Evolutionary conservation across 2,888 invertebrate species (phyloP).

Genomic region (Stenurella melanura): DNA sequence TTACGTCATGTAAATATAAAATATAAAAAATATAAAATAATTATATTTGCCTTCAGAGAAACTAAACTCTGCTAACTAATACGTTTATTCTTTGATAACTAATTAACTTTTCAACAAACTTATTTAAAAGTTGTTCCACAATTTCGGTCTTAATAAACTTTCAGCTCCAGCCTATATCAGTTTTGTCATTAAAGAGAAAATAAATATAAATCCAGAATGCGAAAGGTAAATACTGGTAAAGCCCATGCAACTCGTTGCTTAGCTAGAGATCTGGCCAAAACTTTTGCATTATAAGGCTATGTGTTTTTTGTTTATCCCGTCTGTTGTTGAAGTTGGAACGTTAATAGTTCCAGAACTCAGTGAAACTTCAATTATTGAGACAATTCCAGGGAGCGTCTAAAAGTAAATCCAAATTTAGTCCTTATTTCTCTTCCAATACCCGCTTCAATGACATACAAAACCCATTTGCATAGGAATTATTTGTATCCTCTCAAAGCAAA

Average conservation of each 20-base stretch:
- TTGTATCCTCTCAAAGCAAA: background rate
- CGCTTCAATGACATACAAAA: slow-evolving; percentile 41
- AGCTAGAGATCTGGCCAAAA: slow-evolving; percentile 48
- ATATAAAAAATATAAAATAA: background rate
- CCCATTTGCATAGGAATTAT: slow-evolving; percentile 43
- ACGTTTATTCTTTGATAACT: slow-evolving; percentile 45
- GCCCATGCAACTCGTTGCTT: slow-evolving; percentile 36
- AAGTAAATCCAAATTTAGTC: slow-evolving; percentile 51
- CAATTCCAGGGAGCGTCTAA: slow-evolving; percentile 50
- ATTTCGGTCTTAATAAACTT: slow-evolving; percentile 50
- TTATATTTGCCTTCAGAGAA: background rate
- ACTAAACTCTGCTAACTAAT: background rate
- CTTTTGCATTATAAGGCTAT: slow-evolving; percentile 56
- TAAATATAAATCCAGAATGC: slow-evolving; percentile 44
- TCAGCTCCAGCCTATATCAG: slow-evolving; percentile 46
- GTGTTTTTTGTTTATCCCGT: slow-evolving; percentile 57
- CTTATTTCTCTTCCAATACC: slow-evolving; percentile 43
- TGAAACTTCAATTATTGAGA: slow-evolving; percentile 58
- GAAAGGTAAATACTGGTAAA: slow-evolving; percentile 52
- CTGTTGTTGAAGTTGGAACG: slow-evolving; percentile 51
- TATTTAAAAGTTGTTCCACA: slow-evolving; percentile 44
- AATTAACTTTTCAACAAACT: slow-evolving; percentile 50
- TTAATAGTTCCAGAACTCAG: slow-evolving; percentile 55
- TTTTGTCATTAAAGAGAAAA: slow-evolving; percentile 41
- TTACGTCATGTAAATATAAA: background rate